Evolutionary conservation across 1,140 invertebrate genomes (phyloP), one percentile per base, ranked within the genome.

Genomic region (Battus philenor): DNA sequence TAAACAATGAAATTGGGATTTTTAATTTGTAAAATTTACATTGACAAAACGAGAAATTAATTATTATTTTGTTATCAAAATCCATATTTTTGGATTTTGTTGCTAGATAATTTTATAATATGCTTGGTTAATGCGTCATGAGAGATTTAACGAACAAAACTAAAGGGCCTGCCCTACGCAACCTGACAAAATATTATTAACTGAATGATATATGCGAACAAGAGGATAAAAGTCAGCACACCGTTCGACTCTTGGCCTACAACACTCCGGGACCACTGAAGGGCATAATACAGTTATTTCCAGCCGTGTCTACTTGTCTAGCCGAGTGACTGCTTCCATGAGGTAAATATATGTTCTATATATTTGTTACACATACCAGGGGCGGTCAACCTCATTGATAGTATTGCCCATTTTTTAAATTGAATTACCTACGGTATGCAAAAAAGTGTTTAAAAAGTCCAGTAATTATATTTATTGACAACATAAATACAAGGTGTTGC

Each of bases 251-350:
- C 78, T 80, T 78, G 76, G 79, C 79, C 79, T 74, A 58, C 67
- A 72, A 77, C 76, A 75, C 75, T 78, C 74, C 76, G 76, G 76
- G 55, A 55, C 66, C 60, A 77, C 77, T 73, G 73, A 77, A 55
- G 79, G 79, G 79, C 77, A 81, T 79, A 78, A 76, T 83, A 81
- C 79, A 83, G 73, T 83, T 76, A 68, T 78, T 79, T 81, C 72
- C 72, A 78, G 74, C 67, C 46, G 44, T 54, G 49, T 48, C 65
- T 30, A 16, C 50, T 18, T 10, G 58, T 24, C 9, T 6, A 30
- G 13, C 31, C 39, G 15, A 39, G 33, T 34, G 46, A 47, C 20
- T 10, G 17, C 13, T 41, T 22, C 13, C 15, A 39, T 32, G 65
- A 83, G 77, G 75, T 83, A 81, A 82, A 57, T 78, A 68, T 66